A percentile compares a stretch with the other conserved stretches of the same genome.
Evolutionary conservation across 2,797 vertebrate genomes (phyloP).

Genomic region (Heterohyrax brucei): DNA sequence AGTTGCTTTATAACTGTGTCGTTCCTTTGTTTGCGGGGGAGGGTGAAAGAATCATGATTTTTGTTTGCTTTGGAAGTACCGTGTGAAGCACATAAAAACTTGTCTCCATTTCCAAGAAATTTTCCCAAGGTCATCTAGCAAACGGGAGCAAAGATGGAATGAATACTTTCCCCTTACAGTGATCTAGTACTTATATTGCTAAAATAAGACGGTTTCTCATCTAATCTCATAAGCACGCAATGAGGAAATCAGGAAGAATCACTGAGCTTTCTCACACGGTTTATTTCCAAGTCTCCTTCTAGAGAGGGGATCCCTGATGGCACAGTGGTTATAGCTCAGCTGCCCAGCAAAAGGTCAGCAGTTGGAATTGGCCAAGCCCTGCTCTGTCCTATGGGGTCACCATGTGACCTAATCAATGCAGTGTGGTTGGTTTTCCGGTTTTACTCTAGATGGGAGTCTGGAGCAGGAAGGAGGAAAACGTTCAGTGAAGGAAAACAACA

Average conservation of each 20-base stretch:
- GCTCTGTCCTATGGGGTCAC: too few relatives aligned
- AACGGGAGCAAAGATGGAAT: constrained; percentile 9
- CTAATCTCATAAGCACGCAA: background rate
- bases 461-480: constrained; percentile 18
- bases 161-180: background rate
- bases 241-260: constrained; percentile 50
- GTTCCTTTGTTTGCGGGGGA: constrained; percentile 9
- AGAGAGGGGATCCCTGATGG: too few relatives aligned
- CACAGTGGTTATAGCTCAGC: too few relatives aligned
- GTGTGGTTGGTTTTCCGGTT: too few relatives aligned
- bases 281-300: background rate
- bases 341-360: too few relatives aligned
- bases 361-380: too few relatives aligned
- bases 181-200: constrained; percentile 31
- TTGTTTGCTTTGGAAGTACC: constrained; percentile 67
- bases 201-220: constrained; percentile 49
- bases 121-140: constrained; percentile 48
- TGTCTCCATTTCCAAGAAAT: constrained; percentile 21
- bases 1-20: constrained; percentile 59
- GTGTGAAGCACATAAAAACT: constrained; percentile 60
- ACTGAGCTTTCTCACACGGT: background rate
- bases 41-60: constrained; percentile 10
- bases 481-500: constrained; percentile 43
- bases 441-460: background rate
- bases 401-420: too few relatives aligned